Percentiles rank a stretch among this genome's conserved stretches.
phyloP scores from a whole-genome alignment of 2,797 vertebrate genomes.

The Pelochelys cantorii region DNA sequence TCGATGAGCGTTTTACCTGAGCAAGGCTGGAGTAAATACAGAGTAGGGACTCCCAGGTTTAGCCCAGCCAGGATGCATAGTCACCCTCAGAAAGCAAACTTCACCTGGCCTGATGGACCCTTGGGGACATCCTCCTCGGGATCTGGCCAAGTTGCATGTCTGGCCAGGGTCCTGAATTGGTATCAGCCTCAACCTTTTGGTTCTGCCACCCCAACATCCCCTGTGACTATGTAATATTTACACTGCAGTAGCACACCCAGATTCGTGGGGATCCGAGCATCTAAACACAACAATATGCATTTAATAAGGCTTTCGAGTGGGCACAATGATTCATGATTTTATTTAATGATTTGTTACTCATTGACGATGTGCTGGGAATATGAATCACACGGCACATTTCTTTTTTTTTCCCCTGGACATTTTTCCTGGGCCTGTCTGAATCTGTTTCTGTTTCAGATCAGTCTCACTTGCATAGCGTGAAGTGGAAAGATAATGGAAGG shows the following conservation, averaged over 20 bases:
- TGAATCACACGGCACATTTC: conserved; percentile 56
- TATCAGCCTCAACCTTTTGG: background rate
- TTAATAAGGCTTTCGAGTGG: conserved; percentile 14
- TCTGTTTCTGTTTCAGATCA: conserved; percentile 61
- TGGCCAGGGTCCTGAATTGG: background rate
- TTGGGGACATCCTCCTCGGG: background rate
- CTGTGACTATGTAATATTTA: background rate
- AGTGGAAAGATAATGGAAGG: background rate
- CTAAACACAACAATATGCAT: conserved; percentile 21
- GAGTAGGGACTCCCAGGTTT: background rate
- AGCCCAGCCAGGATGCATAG: background rate
- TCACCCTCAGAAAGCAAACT: background rate
- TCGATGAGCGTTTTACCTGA: background rate
- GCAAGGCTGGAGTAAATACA: background rate
- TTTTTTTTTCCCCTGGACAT: conserved; percentile 57
- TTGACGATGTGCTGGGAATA: conserved; percentile 32
- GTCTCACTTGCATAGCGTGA: conserved; percentile 38
- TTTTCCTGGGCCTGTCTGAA: conserved; percentile 49
- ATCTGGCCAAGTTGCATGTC: conserved; percentile 22
- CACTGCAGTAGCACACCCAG: background rate
- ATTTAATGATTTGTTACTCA: conserved; percentile 36
- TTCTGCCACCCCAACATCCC: background rate
- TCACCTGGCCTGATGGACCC: background rate
- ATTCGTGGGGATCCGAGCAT: background rate
- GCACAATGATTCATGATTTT: conserved; percentile 39